Conservation (phyloP, 2,888 invertebrate species). For the Athripsodes cinereus region DNA sequence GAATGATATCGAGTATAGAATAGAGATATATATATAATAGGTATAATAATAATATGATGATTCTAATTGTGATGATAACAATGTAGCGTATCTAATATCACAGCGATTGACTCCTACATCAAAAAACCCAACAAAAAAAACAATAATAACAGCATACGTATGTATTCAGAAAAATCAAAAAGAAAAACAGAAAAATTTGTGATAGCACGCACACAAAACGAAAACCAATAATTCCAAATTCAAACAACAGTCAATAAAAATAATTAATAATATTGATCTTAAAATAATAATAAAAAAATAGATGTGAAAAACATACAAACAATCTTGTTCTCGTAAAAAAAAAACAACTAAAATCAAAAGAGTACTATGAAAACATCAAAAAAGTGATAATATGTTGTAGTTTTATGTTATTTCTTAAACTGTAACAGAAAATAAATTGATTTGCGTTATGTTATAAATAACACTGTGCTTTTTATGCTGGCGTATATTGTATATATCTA, state of each 20-base stretch:
- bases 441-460: not conserved
- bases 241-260: no score
- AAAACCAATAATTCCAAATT: not conserved
- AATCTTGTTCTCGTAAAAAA: not conserved
- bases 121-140: constrained; percentile 6
- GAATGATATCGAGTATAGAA: not conserved
- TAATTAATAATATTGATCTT: not conserved
- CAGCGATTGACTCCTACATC: constrained; percentile 23
- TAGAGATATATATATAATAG: no score
- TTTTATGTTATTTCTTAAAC: no score
- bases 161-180: constrained; percentile 9
- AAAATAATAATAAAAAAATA: no score
- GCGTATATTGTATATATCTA: not conserved
- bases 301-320: not conserved
- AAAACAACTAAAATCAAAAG: not conserved
- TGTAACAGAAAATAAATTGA: no score
- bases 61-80: constrained; percentile 10
- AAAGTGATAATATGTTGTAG: not conserved
- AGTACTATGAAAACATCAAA: not conserved
- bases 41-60: not conserved
- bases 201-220: constrained; percentile 17
- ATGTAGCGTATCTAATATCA: constrained; percentile 23
- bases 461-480: not conserved
- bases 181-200: not conserved
- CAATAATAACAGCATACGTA: constrained; percentile 18